Conservation (phyloP, 2,113 vertebrate genomes). For the Chinchilla lanigera region DNA sequence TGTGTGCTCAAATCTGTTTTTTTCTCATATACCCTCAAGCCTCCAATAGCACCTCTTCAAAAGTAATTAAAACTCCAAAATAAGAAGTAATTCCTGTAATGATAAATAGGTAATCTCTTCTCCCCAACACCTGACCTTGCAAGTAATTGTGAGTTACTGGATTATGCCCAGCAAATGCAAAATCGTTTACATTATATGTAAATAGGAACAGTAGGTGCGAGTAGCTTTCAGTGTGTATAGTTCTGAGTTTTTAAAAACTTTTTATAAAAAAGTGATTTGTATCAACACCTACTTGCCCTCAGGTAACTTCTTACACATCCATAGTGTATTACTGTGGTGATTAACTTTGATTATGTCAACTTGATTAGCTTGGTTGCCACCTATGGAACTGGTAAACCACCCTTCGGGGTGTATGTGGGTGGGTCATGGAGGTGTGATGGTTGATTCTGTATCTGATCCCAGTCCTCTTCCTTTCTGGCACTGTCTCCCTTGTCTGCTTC, state of each 20-base stretch:
- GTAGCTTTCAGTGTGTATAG: background rate
- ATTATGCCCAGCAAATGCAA: background rate
- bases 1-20: background rate
- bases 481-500: background rate
- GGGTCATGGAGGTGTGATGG: background rate
- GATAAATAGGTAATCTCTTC: background rate
- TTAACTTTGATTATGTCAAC: background rate
- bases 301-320: background rate
- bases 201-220: background rate
- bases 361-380: background rate
- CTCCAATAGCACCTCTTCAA: background rate
- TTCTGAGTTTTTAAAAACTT: background rate
- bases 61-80: constrained; percentile 36
- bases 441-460: background rate
- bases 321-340: background rate
- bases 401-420: background rate
- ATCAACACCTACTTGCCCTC: no score
- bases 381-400: background rate
- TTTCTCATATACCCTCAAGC: background rate
- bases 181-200: background rate
- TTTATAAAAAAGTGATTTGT: background rate
- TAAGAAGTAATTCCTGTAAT: background rate
- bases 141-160: background rate
- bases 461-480: background rate
- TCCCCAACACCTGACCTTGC: background rate